These are phyloP conservation scores for Tenodera sinensis DNA, from an alignment of 2,888 invertebrate species.

Conservation along the genomic window DNA sequence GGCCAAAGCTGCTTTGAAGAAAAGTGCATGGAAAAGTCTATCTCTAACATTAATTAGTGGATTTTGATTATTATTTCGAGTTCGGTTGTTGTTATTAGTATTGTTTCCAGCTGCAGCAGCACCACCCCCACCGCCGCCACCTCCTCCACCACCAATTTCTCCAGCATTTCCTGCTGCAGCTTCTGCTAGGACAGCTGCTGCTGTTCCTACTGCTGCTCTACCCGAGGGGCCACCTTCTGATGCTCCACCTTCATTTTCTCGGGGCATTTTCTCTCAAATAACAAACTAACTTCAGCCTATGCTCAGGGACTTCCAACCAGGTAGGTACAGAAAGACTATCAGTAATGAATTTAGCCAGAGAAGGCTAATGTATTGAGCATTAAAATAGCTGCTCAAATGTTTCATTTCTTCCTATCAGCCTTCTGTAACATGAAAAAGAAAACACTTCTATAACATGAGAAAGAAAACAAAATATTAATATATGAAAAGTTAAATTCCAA, in stretches of 20 bases:
- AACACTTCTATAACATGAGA: constrained; percentile 9
- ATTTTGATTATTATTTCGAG: constrained; percentile 56
- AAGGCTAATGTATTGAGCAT: constrained; percentile 1
- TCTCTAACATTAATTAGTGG: constrained; percentile 83
- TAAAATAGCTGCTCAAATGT: constrained; percentile 2
- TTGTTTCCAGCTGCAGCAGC: constrained; percentile 27
- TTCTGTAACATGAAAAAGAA: constrained; percentile 15
- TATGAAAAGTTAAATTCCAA: too few relatives aligned
- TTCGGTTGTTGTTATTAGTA: constrained; percentile 35
- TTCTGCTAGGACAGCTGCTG: not conserved
- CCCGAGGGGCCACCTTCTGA: not conserved
- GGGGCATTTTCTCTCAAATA: constrained; percentile 22
- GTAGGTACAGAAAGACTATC: not conserved
- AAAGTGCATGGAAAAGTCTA: constrained; percentile 89
- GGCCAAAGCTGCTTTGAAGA: constrained; percentile 85
- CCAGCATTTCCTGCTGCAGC: not conserved
- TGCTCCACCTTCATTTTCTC: constrained; percentile 16
- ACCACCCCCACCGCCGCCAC: not conserved
- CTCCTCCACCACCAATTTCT: not conserved
- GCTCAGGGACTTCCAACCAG: constrained; percentile 15
- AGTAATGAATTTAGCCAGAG: not conserved
- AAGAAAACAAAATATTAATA: not conserved
- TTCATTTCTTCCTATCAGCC: constrained; percentile 21
- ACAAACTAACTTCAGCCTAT: constrained; percentile 1
- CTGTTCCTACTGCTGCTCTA: not conserved